A percentile compares a stretch with the other conserved stretches of the same genome.
phyloP scores from a whole-genome alignment of 2,888 invertebrate genomes.

The Lysandra bellargus region DNA sequence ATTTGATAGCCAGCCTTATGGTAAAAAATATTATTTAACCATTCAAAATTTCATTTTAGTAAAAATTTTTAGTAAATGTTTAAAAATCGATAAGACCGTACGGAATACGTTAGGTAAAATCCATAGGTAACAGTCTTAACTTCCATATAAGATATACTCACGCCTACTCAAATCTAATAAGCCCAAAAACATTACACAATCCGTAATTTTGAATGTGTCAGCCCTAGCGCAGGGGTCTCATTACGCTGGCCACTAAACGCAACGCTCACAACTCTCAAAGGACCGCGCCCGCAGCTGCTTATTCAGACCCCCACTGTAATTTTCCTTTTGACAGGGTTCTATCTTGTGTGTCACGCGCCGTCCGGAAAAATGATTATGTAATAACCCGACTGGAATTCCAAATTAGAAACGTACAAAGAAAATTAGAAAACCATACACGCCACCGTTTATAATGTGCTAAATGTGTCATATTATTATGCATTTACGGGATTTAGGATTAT shows the following conservation, averaged over 20 bases:
- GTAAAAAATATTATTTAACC: too few relatives aligned
- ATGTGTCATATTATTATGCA: not conserved
- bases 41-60: too few relatives aligned
- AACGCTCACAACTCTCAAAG: conserved; percentile 33
- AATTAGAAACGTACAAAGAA: conserved; percentile 7
- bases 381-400: conserved; percentile 26
- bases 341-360: conserved; percentile 41
- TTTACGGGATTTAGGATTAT: not conserved
- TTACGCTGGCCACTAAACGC: conserved; percentile 29
- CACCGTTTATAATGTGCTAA: not conserved
- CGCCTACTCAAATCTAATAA: not conserved
- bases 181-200: not conserved
- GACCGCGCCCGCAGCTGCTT: conserved; percentile 33
- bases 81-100: not conserved
- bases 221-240: conserved; percentile 26
- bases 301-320: conserved; percentile 48
- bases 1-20: not conserved
- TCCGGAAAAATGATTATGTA: conserved; percentile 32
- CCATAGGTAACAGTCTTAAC: not conserved
- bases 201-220: conserved; percentile 5
- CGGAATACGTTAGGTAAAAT: not conserved
- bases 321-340: conserved; percentile 49
- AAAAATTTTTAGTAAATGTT: not conserved
- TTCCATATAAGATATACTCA: not conserved
- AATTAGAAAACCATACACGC: not conserved